Base-by-base conservation (phyloP, 2,888 invertebrate genomes). In the Carpatolechia fugitivella region DNA sequence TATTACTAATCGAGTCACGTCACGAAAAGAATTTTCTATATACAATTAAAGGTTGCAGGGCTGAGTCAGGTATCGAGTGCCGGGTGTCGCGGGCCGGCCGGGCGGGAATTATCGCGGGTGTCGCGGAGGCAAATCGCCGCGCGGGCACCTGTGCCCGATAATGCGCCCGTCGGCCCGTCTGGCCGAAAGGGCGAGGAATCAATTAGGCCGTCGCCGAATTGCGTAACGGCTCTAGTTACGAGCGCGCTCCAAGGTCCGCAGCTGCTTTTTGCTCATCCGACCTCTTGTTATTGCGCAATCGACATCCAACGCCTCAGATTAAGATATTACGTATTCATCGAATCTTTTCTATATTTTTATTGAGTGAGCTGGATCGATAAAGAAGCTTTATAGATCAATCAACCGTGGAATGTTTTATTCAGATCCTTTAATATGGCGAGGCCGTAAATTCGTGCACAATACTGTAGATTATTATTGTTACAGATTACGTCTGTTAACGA, bases 201-300 rank as follows among this genome's bases (percentile, higher is more conserved):
- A 90, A 90, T 90, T 89, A 90, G 89, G 84, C 78, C 80, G 78
- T 80, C 78, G 78, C 85, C 82, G 83, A 88, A 86, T 84, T 87
- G 83, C 81, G 85, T 85, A 89, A 88, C 82, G 78, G 80, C 76
- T 84, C 81, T 82, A 81, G 85, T 88, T 87, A 88, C 88, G 86
- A 85, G 81, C 86, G 74, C 77, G 78, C 81, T 80, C 82, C 78
- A 72, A 75, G 80, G 73, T 79, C 80, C 81, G 66, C 89, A 88
- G 85, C 84, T 89, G 89, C 77, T 86, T 89, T 87, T 86, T 86
- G 85, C 85, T 82, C 86, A 78, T 85, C 81, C 74, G 80, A 82
- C 82, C 84, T 86, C 84, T 78, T 81, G 80, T 87, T 86, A 87
- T 87, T 85, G 82, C 80, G 80, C 78, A 79, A 85, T 86, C 80